Conservation (phyloP, 1,140 invertebrate species). For the Dendroctonus valens region DNA sequence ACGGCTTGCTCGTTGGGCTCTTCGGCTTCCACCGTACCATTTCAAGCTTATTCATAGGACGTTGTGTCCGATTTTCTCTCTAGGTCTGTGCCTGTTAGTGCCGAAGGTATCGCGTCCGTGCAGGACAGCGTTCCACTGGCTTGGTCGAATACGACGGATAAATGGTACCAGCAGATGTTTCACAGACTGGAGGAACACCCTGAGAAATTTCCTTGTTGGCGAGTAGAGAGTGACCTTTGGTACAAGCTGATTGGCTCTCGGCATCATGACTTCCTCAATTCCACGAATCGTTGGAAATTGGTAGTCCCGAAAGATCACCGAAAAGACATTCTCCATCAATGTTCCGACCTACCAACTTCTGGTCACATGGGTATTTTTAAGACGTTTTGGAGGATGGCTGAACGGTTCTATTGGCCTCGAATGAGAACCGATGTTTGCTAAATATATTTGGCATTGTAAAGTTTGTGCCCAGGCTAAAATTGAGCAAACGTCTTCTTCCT, state of each 20-base stretch:
- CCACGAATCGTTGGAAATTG: slow-evolving; percentile 19
- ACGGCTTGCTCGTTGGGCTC: slow-evolving; percentile 51
- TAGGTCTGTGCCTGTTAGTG: slow-evolving; percentile 20
- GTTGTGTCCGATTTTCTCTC: slow-evolving; percentile 33
- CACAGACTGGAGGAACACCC: neutral
- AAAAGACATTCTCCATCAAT: slow-evolving; percentile 4
- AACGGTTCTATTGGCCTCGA: slow-evolving; percentile 43
- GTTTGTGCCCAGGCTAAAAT: slow-evolving; percentile 40
- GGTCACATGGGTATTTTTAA: slow-evolving; percentile 23
- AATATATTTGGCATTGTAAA: slow-evolving; percentile 38
- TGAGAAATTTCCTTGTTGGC: slow-evolving; percentile 16
- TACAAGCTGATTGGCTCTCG: slow-evolving; percentile 13
- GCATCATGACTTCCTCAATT: neutral
- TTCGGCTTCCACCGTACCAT: slow-evolving; percentile 50
- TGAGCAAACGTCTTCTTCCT: slow-evolving; percentile 34
- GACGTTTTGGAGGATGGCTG: slow-evolving; percentile 20
- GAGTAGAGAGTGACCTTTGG: slow-evolving; percentile 5
- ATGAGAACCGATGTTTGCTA: slow-evolving; percentile 32
- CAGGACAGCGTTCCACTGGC: too few species aligned
- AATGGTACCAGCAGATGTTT: neutral
- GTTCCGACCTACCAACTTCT: slow-evolving; percentile 18
- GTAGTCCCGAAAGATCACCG: slow-evolving; percentile 19
- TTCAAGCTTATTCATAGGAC: slow-evolving; percentile 49
- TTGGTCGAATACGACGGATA: neutral
- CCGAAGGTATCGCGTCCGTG: too few species aligned